These are phyloP conservation scores for Drosophila trichaetosa DNA, from an alignment of 2,888 invertebrate species.

Conservation along the genomic window DNA sequence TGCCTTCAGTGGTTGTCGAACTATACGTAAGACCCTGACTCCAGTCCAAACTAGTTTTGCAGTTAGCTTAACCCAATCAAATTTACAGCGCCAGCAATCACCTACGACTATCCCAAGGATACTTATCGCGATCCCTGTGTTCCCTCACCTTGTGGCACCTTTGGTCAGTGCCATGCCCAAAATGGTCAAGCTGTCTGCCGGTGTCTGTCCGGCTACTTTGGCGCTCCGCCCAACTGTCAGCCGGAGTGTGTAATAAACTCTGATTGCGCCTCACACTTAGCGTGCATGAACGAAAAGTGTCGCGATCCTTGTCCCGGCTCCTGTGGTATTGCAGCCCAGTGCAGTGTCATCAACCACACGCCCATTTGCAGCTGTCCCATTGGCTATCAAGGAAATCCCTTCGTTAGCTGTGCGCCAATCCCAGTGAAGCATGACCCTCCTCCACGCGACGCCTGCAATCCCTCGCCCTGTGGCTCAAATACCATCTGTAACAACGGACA, in stretches of 20 bases:
- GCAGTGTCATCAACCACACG: slow-evolving; percentile 87
- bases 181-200: slow-evolving; percentile 87
- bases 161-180: slow-evolving; percentile 87
- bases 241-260: slow-evolving; percentile 89
- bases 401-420: slow-evolving; percentile 86
- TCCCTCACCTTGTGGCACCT: slow-evolving; percentile 89
- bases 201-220: slow-evolving; percentile 87
- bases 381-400: slow-evolving; percentile 88
- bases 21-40: slow-evolving; percentile 84
- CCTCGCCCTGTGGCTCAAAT: slow-evolving; percentile 92
- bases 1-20: slow-evolving; percentile 87
- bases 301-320: slow-evolving; percentile 89
- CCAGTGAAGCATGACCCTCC: slow-evolving; percentile 71
- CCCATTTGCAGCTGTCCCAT: slow-evolving; percentile 88
- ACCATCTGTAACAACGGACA: slow-evolving; percentile 89
- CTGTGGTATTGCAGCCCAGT: slow-evolving; percentile 87
- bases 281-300: slow-evolving; percentile 89
- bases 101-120: slow-evolving; percentile 67
- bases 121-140: slow-evolving; percentile 87
- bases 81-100: slow-evolving; percentile 66
- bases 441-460: slow-evolving; percentile 87
- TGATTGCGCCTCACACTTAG: slow-evolving; percentile 88
- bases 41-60: background rate
- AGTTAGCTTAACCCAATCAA: slow-evolving; percentile 15
- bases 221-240: slow-evolving; percentile 89